These are phyloP conservation scores for Nipponacmea schrenckii DNA, from an alignment of 2,888 invertebrate species.

Conservation along the genomic window DNA sequence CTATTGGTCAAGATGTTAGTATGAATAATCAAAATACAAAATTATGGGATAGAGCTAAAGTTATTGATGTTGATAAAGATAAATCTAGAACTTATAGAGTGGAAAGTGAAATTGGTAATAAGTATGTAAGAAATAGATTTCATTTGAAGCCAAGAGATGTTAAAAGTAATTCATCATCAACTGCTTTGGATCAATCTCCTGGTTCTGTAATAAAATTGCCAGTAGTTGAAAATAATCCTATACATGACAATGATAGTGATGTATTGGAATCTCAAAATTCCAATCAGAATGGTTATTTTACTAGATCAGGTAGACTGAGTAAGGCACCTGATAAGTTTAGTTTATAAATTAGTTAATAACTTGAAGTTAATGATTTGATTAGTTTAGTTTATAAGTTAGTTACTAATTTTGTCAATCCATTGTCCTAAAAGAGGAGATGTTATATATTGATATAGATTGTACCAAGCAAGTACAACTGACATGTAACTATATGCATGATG, in stretches of 20 bases:
- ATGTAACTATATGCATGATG: too few relatives aligned
- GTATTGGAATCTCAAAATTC: background rate
- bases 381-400: too few relatives aligned
- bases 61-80: background rate
- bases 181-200: too few relatives aligned
- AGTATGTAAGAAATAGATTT: background rate
- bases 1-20: background rate
- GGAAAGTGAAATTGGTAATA: background rate
- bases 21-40: background rate
- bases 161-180: too few relatives aligned
- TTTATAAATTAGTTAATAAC: too few relatives aligned
- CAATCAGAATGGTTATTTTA: background rate
- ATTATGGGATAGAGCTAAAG: background rate
- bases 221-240: background rate
- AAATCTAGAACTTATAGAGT: slow-evolving; percentile 1
- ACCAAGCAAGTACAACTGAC: too few relatives aligned
- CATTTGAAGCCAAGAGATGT: background rate
- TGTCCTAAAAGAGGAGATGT: too few relatives aligned
- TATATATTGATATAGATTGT: too few relatives aligned
- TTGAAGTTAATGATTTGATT: too few relatives aligned
- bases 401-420: too few relatives aligned
- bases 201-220: background rate
- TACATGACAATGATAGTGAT: background rate
- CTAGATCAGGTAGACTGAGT: background rate
- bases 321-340: background rate